Conservation (phyloP, 2,113 vertebrate genomes). For the Passerina amoena region DNA sequence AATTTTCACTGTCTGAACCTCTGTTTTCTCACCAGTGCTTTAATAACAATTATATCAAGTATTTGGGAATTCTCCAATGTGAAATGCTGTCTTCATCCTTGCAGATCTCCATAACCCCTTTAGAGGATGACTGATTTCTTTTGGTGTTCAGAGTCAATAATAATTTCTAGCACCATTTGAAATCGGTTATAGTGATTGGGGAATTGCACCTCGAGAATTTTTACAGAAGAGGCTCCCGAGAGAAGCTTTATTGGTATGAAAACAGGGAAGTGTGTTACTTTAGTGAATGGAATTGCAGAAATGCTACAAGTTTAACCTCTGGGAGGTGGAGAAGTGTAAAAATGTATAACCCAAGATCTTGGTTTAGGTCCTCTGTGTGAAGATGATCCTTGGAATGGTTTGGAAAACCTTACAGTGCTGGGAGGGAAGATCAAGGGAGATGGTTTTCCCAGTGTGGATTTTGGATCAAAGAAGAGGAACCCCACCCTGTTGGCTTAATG, state of each 20-base stretch:
- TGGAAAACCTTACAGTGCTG: neutral
- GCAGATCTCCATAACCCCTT: constrained; percentile 75
- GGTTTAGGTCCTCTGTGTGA: neutral
- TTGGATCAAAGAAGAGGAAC: neutral
- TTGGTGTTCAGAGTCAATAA: constrained; percentile 94
- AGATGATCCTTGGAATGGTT: neutral
- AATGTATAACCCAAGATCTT: neutral
- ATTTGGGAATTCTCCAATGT: neutral
- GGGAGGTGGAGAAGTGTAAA: neutral
- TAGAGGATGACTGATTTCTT: constrained; percentile 98
- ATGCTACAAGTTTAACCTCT: rapidly evolving
- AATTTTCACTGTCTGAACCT: neutral
- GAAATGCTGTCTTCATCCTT: neutral
- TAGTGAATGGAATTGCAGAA: neutral
- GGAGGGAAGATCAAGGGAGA: neutral
- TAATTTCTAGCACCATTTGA: constrained; percentile 99
- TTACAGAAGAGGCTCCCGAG: neutral
- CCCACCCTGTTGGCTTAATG: neutral
- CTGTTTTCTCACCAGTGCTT: neutral
- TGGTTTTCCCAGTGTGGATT: neutral
- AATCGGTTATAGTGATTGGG: constrained; percentile 99
- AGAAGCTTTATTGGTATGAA: neutral
- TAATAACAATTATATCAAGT: neutral
- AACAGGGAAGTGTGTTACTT: neutral
- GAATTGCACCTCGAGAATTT: constrained; percentile 67